These are phyloP conservation scores for Dicrurus megarhynchus DNA, from an alignment of 2,113 vertebrate genomes.

Conservation along the genomic window DNA sequence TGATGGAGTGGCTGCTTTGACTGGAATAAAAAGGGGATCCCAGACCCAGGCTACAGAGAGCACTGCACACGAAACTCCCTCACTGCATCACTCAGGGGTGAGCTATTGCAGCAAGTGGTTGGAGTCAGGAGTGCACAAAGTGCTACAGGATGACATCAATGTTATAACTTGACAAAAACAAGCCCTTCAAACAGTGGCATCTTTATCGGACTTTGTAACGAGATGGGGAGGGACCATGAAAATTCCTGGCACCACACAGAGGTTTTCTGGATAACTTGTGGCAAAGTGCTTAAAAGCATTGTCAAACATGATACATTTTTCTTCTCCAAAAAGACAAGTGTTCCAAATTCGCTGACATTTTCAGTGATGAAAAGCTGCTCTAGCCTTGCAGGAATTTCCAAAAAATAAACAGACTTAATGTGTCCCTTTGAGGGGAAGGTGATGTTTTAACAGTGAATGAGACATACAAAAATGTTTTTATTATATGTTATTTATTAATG, in stretches of 20 bases:
- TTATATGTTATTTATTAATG: neutral
- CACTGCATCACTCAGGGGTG: neutral
- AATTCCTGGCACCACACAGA: neutral
- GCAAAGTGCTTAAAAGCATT: neutral
- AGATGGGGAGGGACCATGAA: neutral
- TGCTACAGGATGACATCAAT: neutral
- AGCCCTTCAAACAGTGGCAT: neutral
- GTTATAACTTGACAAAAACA: neutral
- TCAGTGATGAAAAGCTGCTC: neutral
- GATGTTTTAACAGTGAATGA: neutral
- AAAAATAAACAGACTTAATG: neutral
- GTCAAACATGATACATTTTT: neutral
- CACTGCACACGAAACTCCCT: fast-evolving
- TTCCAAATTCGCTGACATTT: neutral
- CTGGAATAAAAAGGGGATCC: neutral
- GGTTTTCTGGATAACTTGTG: neutral
- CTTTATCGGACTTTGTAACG: neutral
- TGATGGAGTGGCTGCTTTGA: neutral
- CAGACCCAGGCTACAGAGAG: neutral
- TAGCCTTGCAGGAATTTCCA: neutral
- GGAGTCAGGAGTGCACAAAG: neutral
- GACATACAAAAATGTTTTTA: neutral
- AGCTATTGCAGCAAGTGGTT: neutral
- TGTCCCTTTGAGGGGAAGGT: neutral
- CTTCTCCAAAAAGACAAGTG: neutral